These are phyloP conservation scores for Melipona beecheii DNA, from an alignment of 2,888 invertebrate species.

Conservation along the genomic window DNA sequence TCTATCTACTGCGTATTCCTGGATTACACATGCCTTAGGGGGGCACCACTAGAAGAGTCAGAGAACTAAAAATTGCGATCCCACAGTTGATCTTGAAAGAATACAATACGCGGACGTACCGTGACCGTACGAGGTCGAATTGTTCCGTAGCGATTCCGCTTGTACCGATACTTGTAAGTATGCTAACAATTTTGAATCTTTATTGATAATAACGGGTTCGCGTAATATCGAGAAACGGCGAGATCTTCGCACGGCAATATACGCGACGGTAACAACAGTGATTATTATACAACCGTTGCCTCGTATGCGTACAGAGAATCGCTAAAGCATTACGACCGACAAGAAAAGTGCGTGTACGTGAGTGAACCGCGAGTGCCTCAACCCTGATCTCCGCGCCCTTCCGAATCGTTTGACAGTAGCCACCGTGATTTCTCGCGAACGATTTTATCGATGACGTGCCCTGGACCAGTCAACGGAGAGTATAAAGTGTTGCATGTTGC, in stretches of 20 bases:
- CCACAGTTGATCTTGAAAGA: constrained; percentile 63
- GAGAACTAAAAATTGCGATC: constrained; percentile 36
- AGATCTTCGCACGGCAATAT: constrained; percentile 21
- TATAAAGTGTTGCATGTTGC: constrained; percentile 62
- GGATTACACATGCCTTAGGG: constrained; percentile 31
- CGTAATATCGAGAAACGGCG: neutral
- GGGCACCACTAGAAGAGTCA: constrained; percentile 45
- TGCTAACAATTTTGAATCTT: constrained; percentile 22
- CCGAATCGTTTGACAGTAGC: constrained; percentile 54
- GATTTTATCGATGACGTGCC: constrained; percentile 56
- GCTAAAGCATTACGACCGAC: constrained; percentile 20
- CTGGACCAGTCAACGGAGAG: constrained; percentile 37
- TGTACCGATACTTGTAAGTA: constrained; percentile 40
- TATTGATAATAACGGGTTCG: constrained; percentile 22
- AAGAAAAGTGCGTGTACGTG: constrained; percentile 55
- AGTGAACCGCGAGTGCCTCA: constrained; percentile 52
- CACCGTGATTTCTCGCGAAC: constrained; percentile 32
- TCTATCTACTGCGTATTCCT: constrained; percentile 6
- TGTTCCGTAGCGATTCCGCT: constrained; percentile 54
- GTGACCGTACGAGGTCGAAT: constrained; percentile 36
- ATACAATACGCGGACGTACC: constrained; percentile 59
- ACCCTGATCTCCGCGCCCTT: constrained; percentile 48
- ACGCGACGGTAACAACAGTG: constrained; percentile 48
- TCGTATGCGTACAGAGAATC: constrained; percentile 25
- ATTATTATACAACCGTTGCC: constrained; percentile 23